Evolutionary conservation across 2,113 vertebrate species (phyloP), one percentile per base, ranked within the genome.

Genomic region (Megaceryle torquata): DNA sequence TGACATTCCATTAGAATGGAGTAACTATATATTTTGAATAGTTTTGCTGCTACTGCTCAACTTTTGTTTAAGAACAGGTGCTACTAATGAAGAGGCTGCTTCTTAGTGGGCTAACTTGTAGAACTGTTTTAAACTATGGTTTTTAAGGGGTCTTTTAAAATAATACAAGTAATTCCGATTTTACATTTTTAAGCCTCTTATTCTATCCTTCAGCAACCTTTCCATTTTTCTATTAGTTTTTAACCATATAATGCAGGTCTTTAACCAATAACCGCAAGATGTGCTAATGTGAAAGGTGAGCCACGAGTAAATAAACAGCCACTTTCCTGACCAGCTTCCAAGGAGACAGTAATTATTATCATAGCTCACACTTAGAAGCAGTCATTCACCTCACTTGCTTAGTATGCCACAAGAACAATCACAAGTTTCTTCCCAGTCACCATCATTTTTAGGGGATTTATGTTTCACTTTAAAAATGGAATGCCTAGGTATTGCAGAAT

Each of bases 71-170:
- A 92, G 89, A 97, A 96, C 93, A 97, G 95, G 95, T 97, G 96
- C 95, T 97, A 97, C 96, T 98, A 92, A 97, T 94, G 94, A 98
- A 96, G 89, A 96, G 88, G 94, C 92, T 96, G 93, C 93, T 98
- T 98, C 95, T 97, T 91, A 96, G 94, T 96, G 92, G 95, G 95
- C 95, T 94, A 81, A 96, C 96, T 94, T 85, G 91, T 95, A 94
- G 92, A 94, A 93, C 56, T 96, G 82, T 97, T 97, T 98, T 82
- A 93, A 97, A 93, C 86, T 94, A 91, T 67, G 13, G 87, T 97
- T 96, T 94, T 84, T 79, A 92, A 94, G 92, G 92, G 92, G 90
- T 97, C 97, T 97, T 96, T 94, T 88, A 94, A 91, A 95, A 88
- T 82, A 88, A 69, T 91, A 87, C 68, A 89, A 92, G 81, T 96